A percentile compares a stretch with the other conserved stretches of the same genome.
Evolutionary conservation across 1,140 invertebrate species (phyloP).

Genomic region (Drosophila nigromelanica): DNA sequence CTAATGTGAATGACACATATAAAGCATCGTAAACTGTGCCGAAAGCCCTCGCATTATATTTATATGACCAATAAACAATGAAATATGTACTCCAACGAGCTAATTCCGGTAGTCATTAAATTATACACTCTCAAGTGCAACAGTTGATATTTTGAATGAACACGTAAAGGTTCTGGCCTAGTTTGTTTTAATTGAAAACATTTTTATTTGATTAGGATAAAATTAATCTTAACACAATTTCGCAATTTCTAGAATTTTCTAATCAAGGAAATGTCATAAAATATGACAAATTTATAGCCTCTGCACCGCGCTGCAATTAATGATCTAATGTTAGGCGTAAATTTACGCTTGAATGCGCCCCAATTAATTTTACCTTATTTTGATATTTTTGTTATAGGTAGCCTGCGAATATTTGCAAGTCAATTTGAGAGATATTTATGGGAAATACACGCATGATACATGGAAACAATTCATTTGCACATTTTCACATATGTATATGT

Average conservation of each 20-base stretch:
- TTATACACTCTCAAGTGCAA: conserved; percentile 20
- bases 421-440: conserved; percentile 28
- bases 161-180: neutral
- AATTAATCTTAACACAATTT: neutral
- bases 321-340: conserved; percentile 25
- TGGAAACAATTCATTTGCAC: conserved; percentile 43
- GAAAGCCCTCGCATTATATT: conserved; percentile 61
- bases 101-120: conserved; percentile 32
- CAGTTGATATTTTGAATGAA: conserved; percentile 13
- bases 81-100: conserved; percentile 47
- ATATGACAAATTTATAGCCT: neutral
- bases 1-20: conserved; percentile 63
- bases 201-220: neutral
- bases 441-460: conserved; percentile 26
- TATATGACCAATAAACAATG: conserved; percentile 75
- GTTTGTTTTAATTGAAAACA: neutral
- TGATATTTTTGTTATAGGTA: neutral
- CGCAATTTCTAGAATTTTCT: neutral
- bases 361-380: conserved; percentile 31
- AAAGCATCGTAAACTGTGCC: conserved; percentile 49
- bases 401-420: conserved; percentile 1
- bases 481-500: conserved; percentile 10
- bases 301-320: conserved; percentile 7
- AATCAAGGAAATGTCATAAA: conserved; percentile 16
- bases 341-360: conserved; percentile 8